Evolutionary conservation across 2,113 vertebrate species (phyloP).

Genomic region (Prinia subflava): DNA sequence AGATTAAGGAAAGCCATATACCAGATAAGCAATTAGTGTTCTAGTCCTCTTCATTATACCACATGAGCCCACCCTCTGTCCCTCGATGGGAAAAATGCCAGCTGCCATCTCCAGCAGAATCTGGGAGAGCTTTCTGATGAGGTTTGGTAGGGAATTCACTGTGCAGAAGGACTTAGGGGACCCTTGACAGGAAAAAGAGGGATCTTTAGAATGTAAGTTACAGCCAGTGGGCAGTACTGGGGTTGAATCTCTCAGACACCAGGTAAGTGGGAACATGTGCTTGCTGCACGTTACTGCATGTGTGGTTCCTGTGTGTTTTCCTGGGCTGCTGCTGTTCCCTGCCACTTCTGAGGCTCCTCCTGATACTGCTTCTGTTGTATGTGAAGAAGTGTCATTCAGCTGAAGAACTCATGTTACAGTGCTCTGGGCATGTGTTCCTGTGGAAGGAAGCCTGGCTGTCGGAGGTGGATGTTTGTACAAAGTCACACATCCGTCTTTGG

Average conservation of each 20-base stretch:
- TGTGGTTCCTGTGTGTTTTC: background rate
- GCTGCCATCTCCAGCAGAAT: background rate
- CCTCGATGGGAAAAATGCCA: background rate
- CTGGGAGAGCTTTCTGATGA: background rate
- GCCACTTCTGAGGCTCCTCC: background rate
- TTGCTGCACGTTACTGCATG: background rate
- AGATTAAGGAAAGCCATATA: background rate
- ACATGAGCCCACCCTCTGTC: background rate
- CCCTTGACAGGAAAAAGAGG: background rate
- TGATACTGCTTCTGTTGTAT: background rate
- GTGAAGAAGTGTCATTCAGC: background rate
- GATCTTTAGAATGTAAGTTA: background rate
- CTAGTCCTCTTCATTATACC: background rate
- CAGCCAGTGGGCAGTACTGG: background rate
- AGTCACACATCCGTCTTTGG: fast-evolving
- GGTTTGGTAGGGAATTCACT: background rate
- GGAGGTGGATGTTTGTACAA: background rate
- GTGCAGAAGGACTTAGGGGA: background rate
- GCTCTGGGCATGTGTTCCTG: background rate
- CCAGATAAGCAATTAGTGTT: background rate
- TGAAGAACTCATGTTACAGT: background rate
- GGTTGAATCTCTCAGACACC: background rate
- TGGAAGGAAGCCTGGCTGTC: background rate
- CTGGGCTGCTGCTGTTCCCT: background rate
- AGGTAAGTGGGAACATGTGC: conserved; percentile 16